phyloP scores from a whole-genome alignment of 2,888 invertebrate species.

The Notodonta ziczac region DNA sequence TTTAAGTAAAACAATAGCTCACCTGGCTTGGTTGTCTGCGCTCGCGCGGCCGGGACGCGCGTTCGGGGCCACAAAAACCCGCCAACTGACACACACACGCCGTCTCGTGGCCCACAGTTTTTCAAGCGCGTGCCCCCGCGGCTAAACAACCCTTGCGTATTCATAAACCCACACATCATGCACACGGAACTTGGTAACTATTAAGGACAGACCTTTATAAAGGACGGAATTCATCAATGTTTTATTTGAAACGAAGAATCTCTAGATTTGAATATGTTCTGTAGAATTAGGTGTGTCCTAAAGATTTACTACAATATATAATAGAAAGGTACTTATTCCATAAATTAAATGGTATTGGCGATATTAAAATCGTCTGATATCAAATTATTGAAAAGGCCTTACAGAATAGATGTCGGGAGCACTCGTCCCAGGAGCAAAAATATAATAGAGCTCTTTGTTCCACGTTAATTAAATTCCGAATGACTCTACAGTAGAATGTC shows the following conservation, averaged over 20 bases:
- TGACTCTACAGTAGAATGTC: conserved; percentile 47
- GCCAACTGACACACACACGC: conserved; percentile 59
- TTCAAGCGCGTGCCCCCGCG: conserved; percentile 71
- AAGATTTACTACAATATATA: neutral
- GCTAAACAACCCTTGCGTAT: conserved; percentile 78
- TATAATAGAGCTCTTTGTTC: conserved; percentile 43
- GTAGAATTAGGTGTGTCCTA: neutral
- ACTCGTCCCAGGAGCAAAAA: conserved; percentile 19
- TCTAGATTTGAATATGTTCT: neutral
- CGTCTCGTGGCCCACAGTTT: conserved; percentile 72
- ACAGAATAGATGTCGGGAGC: conserved; percentile 30
- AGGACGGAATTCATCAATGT: neutral
- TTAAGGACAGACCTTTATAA: conserved; percentile 5
- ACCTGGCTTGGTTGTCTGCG: conserved; percentile 42
- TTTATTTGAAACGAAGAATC: neutral
- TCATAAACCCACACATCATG: conserved; percentile 67
- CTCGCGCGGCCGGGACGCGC: conserved; percentile 58
- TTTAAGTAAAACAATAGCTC: conserved; percentile 11
- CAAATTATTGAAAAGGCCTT: conserved; percentile 24
- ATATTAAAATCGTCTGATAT: conserved; percentile 15
- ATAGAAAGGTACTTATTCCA: neutral
- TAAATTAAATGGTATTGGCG: neutral
- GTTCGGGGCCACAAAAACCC: conserved; percentile 61
- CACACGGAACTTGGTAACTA: conserved; percentile 24
- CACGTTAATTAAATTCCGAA: conserved; percentile 69